Evolutionary conservation across 2,797 vertebrate genomes (phyloP).

Genomic region (Craterocephalus amniculus): DNA sequence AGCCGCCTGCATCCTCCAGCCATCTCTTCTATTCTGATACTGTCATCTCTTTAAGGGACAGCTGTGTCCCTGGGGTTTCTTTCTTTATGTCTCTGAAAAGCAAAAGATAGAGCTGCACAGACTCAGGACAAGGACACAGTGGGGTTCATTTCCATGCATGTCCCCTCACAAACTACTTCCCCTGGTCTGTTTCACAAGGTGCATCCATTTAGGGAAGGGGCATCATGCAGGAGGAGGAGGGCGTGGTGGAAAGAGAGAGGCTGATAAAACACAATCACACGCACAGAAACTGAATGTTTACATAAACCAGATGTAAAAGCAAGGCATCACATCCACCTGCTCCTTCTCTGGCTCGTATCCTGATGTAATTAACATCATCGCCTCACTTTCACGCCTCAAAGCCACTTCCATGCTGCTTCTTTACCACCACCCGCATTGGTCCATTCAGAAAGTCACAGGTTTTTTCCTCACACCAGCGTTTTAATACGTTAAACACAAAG

Average conservation of each 20-base stretch:
- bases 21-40: slow-evolving; percentile 59
- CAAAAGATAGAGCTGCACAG: slow-evolving; percentile 28
- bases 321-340: slow-evolving; percentile 40
- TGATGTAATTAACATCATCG: slow-evolving; percentile 27
- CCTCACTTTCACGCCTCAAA: slow-evolving; percentile 32
- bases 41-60: slow-evolving; percentile 64
- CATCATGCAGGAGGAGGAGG: slow-evolving; percentile 10
- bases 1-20: slow-evolving; percentile 40
- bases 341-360: slow-evolving; percentile 23
- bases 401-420: slow-evolving; percentile 4
- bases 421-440: slow-evolving; percentile 19
- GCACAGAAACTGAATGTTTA: slow-evolving; percentile 29
- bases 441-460: slow-evolving; percentile 31
- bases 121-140: neutral
- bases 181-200: slow-evolving; percentile 25
- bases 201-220: slow-evolving; percentile 9
- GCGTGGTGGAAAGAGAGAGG: slow-evolving; percentile 1
- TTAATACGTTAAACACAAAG: slow-evolving; percentile 32
- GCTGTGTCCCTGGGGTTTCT: slow-evolving; percentile 58
- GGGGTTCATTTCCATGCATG: slow-evolving; percentile 47
- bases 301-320: slow-evolving; percentile 27
- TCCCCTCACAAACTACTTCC: slow-evolving; percentile 23
- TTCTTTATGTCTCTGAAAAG: slow-evolving; percentile 27
- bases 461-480: slow-evolving; percentile 7
- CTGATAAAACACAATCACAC: neutral